Evolutionary conservation across 2,113 vertebrate genomes (phyloP).

Genomic region (Smithornis capensis): DNA sequence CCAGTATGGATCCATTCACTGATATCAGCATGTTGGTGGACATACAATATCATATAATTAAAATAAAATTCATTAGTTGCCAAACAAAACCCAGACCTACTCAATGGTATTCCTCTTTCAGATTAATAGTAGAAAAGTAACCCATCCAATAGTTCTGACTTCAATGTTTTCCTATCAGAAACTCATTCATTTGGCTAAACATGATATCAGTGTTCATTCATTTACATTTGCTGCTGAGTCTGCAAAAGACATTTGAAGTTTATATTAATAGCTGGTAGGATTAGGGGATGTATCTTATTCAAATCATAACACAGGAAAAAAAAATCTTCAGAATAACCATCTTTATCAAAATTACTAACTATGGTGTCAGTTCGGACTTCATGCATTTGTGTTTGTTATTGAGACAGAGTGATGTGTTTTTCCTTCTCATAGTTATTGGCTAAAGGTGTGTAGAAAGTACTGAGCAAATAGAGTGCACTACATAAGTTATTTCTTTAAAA

Average conservation of each 20-base stretch:
- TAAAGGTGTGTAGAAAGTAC: not conserved
- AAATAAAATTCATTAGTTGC: not conserved
- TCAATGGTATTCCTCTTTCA: not conserved
- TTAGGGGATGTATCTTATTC: not conserved
- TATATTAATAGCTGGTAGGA: not conserved
- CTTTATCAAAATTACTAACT: not conserved
- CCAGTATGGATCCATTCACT: not conserved
- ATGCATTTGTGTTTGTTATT: not conserved
- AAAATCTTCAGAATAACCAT: not conserved
- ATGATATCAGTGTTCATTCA: not conserved
- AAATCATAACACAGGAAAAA: not conserved
- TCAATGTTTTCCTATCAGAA: not conserved
- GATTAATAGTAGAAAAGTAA: not conserved
- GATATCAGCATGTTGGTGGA: not conserved
- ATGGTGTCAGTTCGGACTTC: not conserved
- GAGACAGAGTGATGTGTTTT: not conserved
- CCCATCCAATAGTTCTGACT: not conserved
- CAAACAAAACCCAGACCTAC: not conserved
- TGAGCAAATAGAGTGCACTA: not conserved
- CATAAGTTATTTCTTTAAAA: not conserved
- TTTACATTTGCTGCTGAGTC: not conserved
- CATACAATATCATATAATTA: not conserved
- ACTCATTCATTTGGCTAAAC: not conserved
- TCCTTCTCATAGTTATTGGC: not conserved
- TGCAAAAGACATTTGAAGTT: not conserved